Evolutionary conservation across 2,113 vertebrate species (phyloP).

Genomic region (Menidia beryllina): DNA sequence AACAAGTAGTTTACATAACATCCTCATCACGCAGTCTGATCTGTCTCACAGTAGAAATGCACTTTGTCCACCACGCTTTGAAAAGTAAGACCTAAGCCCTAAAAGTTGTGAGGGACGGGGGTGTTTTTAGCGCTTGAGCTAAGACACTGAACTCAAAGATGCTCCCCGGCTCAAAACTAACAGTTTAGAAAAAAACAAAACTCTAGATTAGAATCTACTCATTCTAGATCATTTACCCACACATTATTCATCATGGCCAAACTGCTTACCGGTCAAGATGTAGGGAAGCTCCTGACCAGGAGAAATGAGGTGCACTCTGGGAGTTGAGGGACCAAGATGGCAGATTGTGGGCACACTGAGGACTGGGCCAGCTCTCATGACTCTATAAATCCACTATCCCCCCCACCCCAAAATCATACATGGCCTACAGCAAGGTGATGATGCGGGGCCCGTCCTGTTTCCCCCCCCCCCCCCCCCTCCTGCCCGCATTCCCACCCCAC

Average conservation of each 20-base stretch:
- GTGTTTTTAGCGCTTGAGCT: slow-evolving; percentile 5
- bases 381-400: slow-evolving; percentile 57
- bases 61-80: not conserved
- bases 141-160: not conserved
- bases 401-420: slow-evolving; percentile 39
- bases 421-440: slow-evolving; percentile 85
- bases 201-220: too few relatives aligned
- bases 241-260: not conserved
- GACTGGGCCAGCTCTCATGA: not conserved
- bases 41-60: slow-evolving; percentile 14
- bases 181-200: too few relatives aligned
- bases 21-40: slow-evolving; percentile 36
- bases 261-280: slow-evolving; percentile 52
- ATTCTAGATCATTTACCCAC: too few relatives aligned
- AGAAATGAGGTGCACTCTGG: slow-evolving; percentile 39
- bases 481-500: not conserved
- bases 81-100: slow-evolving; percentile 7
- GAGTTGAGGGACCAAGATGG: slow-evolving; percentile 63
- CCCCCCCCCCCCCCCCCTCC: not conserved
- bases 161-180: not conserved
- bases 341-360: slow-evolving; percentile 56
- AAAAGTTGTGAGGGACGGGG: slow-evolving; percentile 6
- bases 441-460: slow-evolving; percentile 30
- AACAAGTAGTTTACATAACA: slow-evolving; percentile 40
- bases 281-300: slow-evolving; percentile 51